phyloP scores from a whole-genome alignment of 2,888 invertebrate species.

The Schizaphis graminum region DNA sequence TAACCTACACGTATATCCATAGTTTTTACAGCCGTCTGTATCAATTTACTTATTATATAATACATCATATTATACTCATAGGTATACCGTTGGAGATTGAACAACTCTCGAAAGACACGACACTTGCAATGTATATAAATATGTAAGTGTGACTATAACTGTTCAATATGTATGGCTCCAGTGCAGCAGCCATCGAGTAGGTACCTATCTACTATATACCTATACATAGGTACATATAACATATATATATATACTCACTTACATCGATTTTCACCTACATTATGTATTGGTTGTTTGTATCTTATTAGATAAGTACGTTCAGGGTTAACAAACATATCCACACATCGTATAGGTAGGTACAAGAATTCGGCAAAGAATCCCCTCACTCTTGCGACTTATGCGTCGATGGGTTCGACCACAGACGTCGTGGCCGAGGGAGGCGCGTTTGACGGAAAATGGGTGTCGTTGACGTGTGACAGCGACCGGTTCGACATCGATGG shows the following conservation, averaged over 20 bases:
- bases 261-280: too few relatives aligned
- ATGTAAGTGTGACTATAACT: too few relatives aligned
- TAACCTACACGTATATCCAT: neutral
- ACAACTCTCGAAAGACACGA: neutral
- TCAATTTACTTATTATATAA: neutral
- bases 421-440: neutral
- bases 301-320: neutral
- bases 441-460: slow-evolving; percentile 23
- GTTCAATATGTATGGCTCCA: neutral
- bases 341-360: neutral
- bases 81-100: neutral
- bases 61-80: neutral
- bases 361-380: neutral
- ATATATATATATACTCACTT: neutral
- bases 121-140: neutral
- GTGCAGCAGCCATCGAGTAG: neutral
- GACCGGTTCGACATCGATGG: slow-evolving; percentile 31
- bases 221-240: neutral
- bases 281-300: neutral
- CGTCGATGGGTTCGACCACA: neutral
- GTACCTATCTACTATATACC: neutral
- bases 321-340: neutral
- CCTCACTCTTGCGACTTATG: neutral
- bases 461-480: slow-evolving; percentile 7
- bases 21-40: neutral